phyloP scores from a whole-genome alignment of 2,797 vertebrate species.

The Tympanoctomys barrerae region DNA sequence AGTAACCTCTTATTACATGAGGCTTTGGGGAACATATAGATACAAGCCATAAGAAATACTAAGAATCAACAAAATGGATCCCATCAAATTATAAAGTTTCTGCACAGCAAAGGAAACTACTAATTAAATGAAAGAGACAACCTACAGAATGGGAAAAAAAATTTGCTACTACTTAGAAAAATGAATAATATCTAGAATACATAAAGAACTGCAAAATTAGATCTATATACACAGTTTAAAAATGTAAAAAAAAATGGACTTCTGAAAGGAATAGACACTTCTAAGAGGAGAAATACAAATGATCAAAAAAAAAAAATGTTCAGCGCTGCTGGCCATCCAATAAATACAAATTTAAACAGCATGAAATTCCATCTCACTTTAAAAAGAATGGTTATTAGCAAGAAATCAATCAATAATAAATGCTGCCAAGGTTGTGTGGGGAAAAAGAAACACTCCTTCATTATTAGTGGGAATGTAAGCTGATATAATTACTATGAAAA shows the following conservation, averaged over 20 bases:
- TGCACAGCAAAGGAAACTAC: not conserved
- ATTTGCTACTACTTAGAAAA: not conserved
- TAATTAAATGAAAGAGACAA: not conserved
- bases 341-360: not conserved
- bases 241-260: not conserved
- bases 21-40: not conserved
- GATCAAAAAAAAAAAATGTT: not conserved
- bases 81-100: not conserved
- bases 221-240: not conserved
- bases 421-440: not conserved
- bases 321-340: not conserved
- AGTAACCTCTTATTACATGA: not conserved
- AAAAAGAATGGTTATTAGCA: not conserved
- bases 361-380: not conserved
- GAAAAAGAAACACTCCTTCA: not conserved
- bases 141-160: not conserved
- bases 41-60: not conserved
- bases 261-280: not conserved
- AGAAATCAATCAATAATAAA: not conserved
- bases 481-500: not conserved
- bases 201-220: not conserved
- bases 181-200: not conserved
- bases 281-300: not conserved
- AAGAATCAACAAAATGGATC: not conserved
- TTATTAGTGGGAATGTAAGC: not conserved